Evolutionary conservation across 1,140 invertebrate species (phyloP), one percentile per base, ranked within the genome.

Genomic region (Harlomillsia oculata): DNA sequence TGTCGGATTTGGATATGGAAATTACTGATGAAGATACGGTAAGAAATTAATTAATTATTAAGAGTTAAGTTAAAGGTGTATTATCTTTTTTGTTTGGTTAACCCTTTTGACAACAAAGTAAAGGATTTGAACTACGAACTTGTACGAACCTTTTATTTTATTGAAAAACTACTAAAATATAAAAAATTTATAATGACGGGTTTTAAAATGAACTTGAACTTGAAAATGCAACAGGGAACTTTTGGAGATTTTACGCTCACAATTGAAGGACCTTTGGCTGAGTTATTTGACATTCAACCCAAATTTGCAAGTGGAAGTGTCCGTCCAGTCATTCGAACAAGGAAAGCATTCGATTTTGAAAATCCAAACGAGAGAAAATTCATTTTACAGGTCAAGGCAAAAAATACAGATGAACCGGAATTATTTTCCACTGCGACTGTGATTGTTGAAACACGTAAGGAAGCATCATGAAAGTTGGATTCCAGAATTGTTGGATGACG

Each of bases 311-410:
- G 78, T 4, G 88, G 88, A 29, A 85, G 81, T 61, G 85, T 8
- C 79, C 82, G 30, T 84, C 91, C 18, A 86, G 82, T 61, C 9
- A 83, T 94, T 55, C 77, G 86, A 26, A 80, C 92, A 1, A 80
- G 82, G 48, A 87, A 87, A 68, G 83, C 81, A 1, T 72, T 93
- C 34, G 89, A 92, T 70, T 92, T 89, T 68, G 89, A 93, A 69
- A 88, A 94, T 75, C 87, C 87, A 23, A 92, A 92, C 74, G 85
- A 92, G 69, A 77, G 87, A 56, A 91, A 92, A 72, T 94, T 91
- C 69, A 85, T 92, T 63, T 78, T 93, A 28, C 73, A 90, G 67
- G 87, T 87, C 70, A 76, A 72, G 68, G 89, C 88, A 1, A 53
- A 62, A 52, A 65, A 65, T 43, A 55, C 52, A 11, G 85, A 85